These are phyloP conservation scores for Oenanthe melanoleuca DNA, from an alignment of 2,113 vertebrate genomes.

Conservation along the genomic window DNA sequence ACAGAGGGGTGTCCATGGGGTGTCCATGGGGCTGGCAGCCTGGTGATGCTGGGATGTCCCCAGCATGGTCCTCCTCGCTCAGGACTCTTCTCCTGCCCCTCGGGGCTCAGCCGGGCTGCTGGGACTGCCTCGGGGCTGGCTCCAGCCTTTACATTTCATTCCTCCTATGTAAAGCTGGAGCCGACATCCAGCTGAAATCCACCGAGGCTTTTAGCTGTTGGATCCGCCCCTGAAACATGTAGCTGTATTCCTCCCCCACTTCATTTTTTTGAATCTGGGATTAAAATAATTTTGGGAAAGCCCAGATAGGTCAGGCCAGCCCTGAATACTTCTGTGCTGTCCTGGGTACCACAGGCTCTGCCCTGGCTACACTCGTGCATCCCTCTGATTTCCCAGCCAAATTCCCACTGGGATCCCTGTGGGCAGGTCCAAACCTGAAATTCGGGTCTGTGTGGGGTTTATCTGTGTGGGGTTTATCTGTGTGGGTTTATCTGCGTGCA, in stretches of 20 bases:
- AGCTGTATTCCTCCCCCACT: neutral
- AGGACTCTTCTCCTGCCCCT: neutral
- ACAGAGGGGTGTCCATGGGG: neutral
- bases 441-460: neutral
- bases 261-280: neutral
- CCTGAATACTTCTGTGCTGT: rapidly evolving
- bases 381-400: neutral
- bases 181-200: neutral
- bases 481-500: rapidly evolving
- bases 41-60: rapidly evolving
- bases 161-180: neutral
- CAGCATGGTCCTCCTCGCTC: rapidly evolving
- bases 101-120: neutral
- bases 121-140: neutral
- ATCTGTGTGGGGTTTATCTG: rapidly evolving
- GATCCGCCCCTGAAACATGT: neutral
- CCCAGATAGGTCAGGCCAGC: neutral
- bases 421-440: neutral
- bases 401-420: neutral
- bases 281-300: neutral
- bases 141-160: neutral
- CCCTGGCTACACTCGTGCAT: rapidly evolving
- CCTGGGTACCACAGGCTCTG: rapidly evolving
- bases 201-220: neutral
- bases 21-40: neutral